Percentiles rank a stretch among this genome's conserved stretches.
phyloP scores from a whole-genome alignment of 2,113 vertebrate genomes.

The Siniperca knerii region DNA sequence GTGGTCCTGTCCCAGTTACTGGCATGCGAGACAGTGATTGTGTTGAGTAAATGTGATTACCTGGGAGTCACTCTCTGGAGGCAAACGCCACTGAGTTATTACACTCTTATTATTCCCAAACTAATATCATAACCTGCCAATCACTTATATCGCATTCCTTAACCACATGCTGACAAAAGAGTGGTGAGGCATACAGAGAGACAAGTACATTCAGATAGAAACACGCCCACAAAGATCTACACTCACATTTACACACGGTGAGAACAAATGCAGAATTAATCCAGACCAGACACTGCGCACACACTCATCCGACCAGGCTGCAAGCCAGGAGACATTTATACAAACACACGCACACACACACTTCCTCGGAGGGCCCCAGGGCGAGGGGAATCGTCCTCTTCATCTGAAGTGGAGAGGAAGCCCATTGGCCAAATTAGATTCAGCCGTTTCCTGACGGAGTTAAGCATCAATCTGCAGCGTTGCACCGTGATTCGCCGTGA shows the following conservation, averaged over 20 bases:
- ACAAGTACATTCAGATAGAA: not conserved
- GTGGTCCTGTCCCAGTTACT: constrained; percentile 44
- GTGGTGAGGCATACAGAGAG: not conserved
- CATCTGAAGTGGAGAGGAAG: constrained; percentile 74
- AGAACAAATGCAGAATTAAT: constrained; percentile 27
- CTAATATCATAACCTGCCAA: constrained; percentile 76
- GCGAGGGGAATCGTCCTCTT: constrained; percentile 68
- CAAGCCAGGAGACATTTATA: constrained; percentile 39
- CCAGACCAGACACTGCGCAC: constrained; percentile 15
- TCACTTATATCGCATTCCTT: constrained; percentile 61
- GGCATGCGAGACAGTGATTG: constrained; percentile 65
- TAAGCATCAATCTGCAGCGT: constrained; percentile 75
- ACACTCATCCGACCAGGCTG: constrained; percentile 23
- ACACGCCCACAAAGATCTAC: not conserved
- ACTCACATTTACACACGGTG: not conserved
- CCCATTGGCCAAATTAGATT: constrained; percentile 79
- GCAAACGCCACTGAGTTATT: constrained; percentile 71
- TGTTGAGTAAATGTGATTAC: constrained; percentile 77
- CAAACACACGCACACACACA: constrained; percentile 19
- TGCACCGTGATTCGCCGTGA: constrained; percentile 70
- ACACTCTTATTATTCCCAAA: constrained; percentile 75
- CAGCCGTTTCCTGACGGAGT: constrained; percentile 69
- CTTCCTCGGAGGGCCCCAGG: constrained; percentile 40
- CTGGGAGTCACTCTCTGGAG: constrained; percentile 66
- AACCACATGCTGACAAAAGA: constrained; percentile 61